phyloP scores from a whole-genome alignment of 2,797 vertebrate species.

The Malurus splendens region DNA sequence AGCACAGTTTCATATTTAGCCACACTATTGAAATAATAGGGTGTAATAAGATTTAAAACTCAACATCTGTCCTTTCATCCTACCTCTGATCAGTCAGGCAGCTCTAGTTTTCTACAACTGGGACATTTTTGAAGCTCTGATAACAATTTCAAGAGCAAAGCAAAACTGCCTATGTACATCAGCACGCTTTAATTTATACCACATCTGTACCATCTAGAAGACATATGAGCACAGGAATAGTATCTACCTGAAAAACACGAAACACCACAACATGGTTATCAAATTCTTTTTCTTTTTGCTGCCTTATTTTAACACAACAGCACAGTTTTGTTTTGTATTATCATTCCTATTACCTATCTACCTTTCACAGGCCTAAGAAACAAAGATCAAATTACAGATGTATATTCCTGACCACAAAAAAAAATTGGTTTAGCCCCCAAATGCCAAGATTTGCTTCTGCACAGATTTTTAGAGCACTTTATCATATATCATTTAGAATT shows the following conservation, averaged over 20 bases:
- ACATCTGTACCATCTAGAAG: neutral
- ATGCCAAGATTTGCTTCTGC: neutral
- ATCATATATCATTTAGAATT: neutral
- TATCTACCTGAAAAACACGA: neutral
- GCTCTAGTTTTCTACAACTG: neutral
- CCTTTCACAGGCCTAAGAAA: neutral
- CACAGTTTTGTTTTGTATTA: neutral
- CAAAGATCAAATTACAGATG: neutral
- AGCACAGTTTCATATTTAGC: neutral
- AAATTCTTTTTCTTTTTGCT: neutral
- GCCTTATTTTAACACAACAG: neutral
- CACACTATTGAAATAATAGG: neutral
- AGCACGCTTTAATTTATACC: neutral
- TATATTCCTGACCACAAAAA: neutral
- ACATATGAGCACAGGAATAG: neutral
- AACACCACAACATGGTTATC: neutral
- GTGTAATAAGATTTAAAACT: neutral
- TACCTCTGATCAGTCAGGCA: neutral
- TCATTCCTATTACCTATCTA: neutral
- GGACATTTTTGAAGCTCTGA: neutral
- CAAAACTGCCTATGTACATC: neutral
- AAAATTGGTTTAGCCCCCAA: neutral
- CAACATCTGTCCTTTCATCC: neutral
- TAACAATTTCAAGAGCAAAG: neutral
- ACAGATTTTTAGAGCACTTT: neutral